Conservation (phyloP, 2,888 invertebrate species). For the Miltochrista miniata region DNA sequence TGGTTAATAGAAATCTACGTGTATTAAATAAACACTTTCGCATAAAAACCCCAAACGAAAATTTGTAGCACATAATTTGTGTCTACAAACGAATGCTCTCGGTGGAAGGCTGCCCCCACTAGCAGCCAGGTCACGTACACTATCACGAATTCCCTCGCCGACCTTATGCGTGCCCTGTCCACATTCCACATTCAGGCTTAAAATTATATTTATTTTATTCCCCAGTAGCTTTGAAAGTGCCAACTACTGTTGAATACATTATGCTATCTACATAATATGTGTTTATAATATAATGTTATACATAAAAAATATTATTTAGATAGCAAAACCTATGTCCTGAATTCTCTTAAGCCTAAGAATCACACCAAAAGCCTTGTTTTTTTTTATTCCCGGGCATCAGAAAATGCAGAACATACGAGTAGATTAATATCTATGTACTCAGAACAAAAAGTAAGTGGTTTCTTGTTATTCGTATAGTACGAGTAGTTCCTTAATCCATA, state of each 20-base stretch:
- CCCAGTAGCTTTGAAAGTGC: conserved; percentile 16
- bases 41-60: neutral
- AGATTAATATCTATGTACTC: too few relatives aligned
- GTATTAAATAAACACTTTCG: neutral
- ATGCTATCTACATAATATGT: too few relatives aligned
- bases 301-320: too few relatives aligned
- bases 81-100: neutral
- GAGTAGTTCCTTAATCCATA: too few relatives aligned
- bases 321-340: too few relatives aligned
- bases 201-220: conserved; percentile 12
- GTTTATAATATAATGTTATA: too few relatives aligned
- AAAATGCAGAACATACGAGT: too few relatives aligned
- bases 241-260: conserved; percentile 10
- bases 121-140: conserved; percentile 32
- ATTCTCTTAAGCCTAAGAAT: too few relatives aligned
- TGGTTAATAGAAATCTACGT: neutral
- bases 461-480: too few relatives aligned
- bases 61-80: neutral
- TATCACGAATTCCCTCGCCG: conserved; percentile 38
- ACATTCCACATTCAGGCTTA: conserved; percentile 29
- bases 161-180: conserved; percentile 35
- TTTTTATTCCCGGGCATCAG: too few relatives aligned
- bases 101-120: conserved; percentile 1
- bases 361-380: too few relatives aligned
- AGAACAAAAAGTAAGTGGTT: too few relatives aligned